A percentile compares a stretch with the other conserved stretches of the same genome.
Conservation (phyloP, 2,113 vertebrate genomes). For the Rutilus rutilus region DNA sequence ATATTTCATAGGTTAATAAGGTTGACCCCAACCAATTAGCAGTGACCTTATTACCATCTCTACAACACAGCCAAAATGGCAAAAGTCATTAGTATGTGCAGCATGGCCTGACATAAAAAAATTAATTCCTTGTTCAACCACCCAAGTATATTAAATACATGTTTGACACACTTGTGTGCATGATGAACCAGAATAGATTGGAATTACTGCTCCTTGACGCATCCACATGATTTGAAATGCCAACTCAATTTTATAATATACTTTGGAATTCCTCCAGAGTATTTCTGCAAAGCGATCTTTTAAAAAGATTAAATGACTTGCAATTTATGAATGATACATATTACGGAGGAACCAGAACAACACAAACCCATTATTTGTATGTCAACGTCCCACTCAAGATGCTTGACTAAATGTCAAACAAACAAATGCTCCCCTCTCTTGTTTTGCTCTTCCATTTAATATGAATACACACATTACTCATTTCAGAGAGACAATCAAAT, state of each 20-base stretch:
- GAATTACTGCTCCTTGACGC: conserved; percentile 15
- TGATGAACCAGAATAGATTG: conserved; percentile 27
- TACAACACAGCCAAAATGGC: conserved; percentile 30
- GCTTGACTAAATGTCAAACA: conserved; percentile 37
- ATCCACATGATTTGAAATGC: conserved; percentile 15
- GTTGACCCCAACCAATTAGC: conserved; percentile 40
- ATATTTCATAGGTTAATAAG: conserved; percentile 30
- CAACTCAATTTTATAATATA: conserved; percentile 22
- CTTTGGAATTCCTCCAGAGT: conserved; percentile 2
- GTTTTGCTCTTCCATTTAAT: background rate
- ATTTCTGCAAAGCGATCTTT: conserved; percentile 15
- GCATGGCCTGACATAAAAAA: background rate
- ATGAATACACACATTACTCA: background rate
- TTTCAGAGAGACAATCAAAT: conserved; percentile 11
- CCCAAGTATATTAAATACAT: conserved; percentile 43
- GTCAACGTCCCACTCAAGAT: conserved; percentile 27
- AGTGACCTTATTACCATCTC: conserved; percentile 47
- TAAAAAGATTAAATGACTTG: conserved; percentile 20
- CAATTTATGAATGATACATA: conserved; percentile 36
- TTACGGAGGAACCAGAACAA: conserved; percentile 16
- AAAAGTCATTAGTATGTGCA: conserved; percentile 50
- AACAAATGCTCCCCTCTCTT: conserved; percentile 3
- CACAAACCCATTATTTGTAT: conserved; percentile 11
- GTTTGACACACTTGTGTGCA: conserved; percentile 41
- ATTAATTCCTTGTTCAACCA: conserved; percentile 29